phyloP scores from a whole-genome alignment of 2,888 invertebrate species.

The Oxycera nigricornis region DNA sequence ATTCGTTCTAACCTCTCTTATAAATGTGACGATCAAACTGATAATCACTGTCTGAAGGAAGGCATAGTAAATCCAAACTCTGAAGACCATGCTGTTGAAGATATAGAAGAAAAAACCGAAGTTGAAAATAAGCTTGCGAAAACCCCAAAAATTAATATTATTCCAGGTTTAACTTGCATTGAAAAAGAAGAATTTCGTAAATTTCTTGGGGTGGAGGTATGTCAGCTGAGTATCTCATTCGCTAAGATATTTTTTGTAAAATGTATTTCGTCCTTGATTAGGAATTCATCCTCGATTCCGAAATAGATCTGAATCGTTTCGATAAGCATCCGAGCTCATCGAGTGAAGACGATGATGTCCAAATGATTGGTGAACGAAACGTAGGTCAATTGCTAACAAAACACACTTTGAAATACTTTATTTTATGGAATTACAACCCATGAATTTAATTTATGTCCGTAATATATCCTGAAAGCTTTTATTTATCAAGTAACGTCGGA shows the following conservation, averaged over 20 bases:
- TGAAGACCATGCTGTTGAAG: background rate
- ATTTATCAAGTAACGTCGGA: no score
- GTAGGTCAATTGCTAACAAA: no score
- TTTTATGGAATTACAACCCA: no score
- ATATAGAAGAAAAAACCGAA: background rate
- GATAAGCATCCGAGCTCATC: conserved; percentile 12
- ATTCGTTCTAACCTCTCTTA: background rate
- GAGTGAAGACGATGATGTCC: conserved; percentile 18
- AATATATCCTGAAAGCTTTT: no score
- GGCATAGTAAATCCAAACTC: background rate
- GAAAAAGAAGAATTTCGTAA: conserved; percentile 42
- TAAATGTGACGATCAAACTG: no score
- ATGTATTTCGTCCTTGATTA: background rate
- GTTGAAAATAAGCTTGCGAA: background rate
- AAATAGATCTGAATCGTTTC: conserved; percentile 35
- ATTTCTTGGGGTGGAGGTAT: conserved; percentile 38
- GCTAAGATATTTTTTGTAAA: background rate
- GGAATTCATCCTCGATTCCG: conserved; percentile 10
- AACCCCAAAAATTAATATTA: background rate
- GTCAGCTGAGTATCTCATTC: background rate
- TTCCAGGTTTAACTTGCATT: conserved; percentile 20
- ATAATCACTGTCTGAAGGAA: no score
- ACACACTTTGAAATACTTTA: background rate
- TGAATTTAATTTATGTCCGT: no score
- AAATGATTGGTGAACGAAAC: background rate